Evolutionary conservation across 2,113 vertebrate species (phyloP).

Genomic region (Cryptomyrus ogoouensis): DNA sequence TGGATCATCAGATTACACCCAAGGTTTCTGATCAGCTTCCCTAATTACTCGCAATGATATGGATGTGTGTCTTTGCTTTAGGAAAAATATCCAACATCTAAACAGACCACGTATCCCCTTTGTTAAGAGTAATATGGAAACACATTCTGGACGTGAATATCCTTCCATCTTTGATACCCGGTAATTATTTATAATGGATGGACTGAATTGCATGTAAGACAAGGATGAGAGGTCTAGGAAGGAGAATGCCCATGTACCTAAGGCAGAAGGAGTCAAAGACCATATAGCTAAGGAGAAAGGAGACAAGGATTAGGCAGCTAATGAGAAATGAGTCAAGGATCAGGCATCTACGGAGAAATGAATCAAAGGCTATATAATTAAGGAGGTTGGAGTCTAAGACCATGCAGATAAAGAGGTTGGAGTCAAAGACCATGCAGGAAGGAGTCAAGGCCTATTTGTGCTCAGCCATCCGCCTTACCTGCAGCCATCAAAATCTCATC

Average conservation of each 20-base stretch:
- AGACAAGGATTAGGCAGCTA: neutral
- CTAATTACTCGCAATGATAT: neutral
- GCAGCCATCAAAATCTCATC: constrained; percentile 15
- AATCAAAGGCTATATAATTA: neutral
- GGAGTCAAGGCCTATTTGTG: neutral
- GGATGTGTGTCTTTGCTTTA: neutral
- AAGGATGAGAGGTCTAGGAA: neutral
- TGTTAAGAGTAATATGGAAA: neutral
- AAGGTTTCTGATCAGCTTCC: neutral
- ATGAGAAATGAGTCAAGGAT: neutral
- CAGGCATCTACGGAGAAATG: neutral
- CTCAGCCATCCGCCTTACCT: neutral
- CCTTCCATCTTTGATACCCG: neutral
- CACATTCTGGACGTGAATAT: neutral
- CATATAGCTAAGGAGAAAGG: neutral
- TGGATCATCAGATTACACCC: neutral
- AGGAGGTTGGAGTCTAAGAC: neutral
- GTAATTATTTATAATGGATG: neutral
- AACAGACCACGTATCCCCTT: neutral
- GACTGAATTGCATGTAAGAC: neutral
- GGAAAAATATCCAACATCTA: neutral
- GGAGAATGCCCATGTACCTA: neutral
- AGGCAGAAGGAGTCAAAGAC: neutral
- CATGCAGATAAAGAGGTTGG: neutral
- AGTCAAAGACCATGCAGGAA: neutral